These are phyloP conservation scores for Eonycteris spelaea DNA, from an alignment of 2,113 vertebrate genomes.

Conservation along the genomic window DNA sequence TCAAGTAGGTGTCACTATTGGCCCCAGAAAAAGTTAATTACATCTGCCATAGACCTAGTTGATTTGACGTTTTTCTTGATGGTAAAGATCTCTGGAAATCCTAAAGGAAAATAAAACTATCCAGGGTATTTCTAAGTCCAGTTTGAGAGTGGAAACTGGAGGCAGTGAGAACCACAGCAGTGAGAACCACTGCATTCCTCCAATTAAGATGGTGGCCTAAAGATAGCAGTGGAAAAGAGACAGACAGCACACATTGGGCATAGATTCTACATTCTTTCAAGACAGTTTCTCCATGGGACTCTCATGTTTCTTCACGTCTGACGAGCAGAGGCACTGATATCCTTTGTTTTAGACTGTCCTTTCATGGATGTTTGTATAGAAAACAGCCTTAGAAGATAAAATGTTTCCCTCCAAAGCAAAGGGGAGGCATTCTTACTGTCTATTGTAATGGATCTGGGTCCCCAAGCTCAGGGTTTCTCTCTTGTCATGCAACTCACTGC, in stretches of 20 bases:
- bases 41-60: not conserved
- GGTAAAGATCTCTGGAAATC: not conserved
- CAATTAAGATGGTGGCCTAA: not conserved
- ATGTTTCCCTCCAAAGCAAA: not conserved
- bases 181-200: not conserved
- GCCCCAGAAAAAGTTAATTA: not conserved
- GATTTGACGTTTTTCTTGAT: not conserved
- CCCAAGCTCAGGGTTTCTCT: not conserved
- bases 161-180: not conserved
- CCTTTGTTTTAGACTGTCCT: not conserved
- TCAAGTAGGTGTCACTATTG: not conserved
- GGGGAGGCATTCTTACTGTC: not conserved
- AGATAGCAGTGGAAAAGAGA: not conserved
- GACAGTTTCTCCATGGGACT: not conserved
- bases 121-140: not conserved
- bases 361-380: not conserved
- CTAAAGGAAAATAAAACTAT: not conserved
- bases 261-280: not conserved
- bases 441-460: not conserved
- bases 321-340: not conserved
- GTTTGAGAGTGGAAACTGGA: not conserved
- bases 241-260: accelerated
- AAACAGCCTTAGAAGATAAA: not conserved
- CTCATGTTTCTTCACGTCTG: not conserved
- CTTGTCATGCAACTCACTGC: not conserved